Percentiles rank a stretch among this genome's conserved stretches.
Conservation (phyloP, 2,113 vertebrate genomes). For the Pungitius pungitius region DNA sequence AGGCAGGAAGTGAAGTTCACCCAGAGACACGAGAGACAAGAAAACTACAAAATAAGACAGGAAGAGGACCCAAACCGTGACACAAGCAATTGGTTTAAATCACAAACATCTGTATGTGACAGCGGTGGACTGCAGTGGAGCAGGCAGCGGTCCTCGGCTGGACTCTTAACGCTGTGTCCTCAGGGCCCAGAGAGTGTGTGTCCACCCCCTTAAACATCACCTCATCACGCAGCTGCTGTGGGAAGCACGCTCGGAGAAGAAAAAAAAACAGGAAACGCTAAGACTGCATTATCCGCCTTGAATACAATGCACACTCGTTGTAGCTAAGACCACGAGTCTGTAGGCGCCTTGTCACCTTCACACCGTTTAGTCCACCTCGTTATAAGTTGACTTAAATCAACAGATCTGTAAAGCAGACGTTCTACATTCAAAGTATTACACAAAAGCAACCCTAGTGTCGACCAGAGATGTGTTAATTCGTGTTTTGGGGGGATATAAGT, state of each 20-base stretch:
- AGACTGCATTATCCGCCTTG: conserved; percentile 1
- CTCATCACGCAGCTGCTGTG: conserved; percentile 47
- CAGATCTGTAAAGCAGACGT: not conserved
- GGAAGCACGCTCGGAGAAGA: conserved; percentile 30
- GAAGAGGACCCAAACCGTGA: no score
- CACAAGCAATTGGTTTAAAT: conserved; percentile 14
- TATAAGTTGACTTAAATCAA: not conserved
- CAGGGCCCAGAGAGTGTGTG: conserved; percentile 43
- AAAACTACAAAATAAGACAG: no score
- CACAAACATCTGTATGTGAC: conserved; percentile 8
- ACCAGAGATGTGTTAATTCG: not conserved
- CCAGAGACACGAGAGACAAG: no score
- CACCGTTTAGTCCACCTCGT: not conserved
- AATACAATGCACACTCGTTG: not conserved
- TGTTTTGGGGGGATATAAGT: not conserved
- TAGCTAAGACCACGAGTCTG: not conserved
- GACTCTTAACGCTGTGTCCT: conserved; percentile 29
- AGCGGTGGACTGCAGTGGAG: not conserved
- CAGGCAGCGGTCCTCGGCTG: conserved; percentile 35
- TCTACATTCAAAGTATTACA: not conserved
- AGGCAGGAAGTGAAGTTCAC: no score
- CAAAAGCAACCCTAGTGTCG: not conserved
- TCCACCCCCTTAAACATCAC: conserved; percentile 36
- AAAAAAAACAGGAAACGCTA: not conserved
- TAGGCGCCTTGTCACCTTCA: not conserved